phyloP scores from a whole-genome alignment of 2,797 vertebrate species.

The Eospalax fontanierii region DNA sequence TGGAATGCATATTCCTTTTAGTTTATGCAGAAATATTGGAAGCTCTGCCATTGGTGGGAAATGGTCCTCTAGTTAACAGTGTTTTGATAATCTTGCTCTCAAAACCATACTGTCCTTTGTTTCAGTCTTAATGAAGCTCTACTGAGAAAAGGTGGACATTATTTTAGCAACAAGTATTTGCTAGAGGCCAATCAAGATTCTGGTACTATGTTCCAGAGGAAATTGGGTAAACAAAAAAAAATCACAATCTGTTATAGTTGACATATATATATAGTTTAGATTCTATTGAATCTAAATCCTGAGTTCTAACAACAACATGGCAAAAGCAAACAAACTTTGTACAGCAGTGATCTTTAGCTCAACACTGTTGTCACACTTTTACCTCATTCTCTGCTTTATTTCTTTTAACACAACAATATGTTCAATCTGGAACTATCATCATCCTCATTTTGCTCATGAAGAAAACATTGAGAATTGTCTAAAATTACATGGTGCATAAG shows the following conservation, averaged over 20 bases:
- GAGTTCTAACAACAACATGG: background rate
- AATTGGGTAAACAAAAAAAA: slow-evolving; percentile 32
- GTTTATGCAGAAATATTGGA: slow-evolving; percentile 42
- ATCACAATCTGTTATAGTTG: background rate
- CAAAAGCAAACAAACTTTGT: background rate
- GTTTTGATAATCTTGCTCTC: background rate
- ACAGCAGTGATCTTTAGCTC: background rate
- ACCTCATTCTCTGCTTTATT: background rate
- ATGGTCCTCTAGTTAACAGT: slow-evolving; percentile 2
- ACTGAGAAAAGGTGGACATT: background rate
- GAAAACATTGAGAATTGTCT: background rate
- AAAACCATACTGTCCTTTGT: slow-evolving; percentile 64
- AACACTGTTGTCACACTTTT: background rate
- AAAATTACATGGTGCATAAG: background rate
- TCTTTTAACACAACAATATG: background rate
- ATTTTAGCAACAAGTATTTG: slow-evolving; percentile 2
- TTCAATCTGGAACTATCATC: background rate
- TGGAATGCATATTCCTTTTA: slow-evolving; percentile 31
- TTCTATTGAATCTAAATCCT: slow-evolving; percentile 20
- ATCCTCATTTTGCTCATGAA: background rate
- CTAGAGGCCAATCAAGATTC: background rate
- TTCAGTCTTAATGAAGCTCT: background rate
- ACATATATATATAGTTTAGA: too few species aligned
- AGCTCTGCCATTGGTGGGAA: background rate
- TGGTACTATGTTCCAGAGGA: background rate